These are phyloP conservation scores for Nephrotoma guestfalica DNA, from an alignment of 2,888 invertebrate species.

Conservation along the genomic window DNA sequence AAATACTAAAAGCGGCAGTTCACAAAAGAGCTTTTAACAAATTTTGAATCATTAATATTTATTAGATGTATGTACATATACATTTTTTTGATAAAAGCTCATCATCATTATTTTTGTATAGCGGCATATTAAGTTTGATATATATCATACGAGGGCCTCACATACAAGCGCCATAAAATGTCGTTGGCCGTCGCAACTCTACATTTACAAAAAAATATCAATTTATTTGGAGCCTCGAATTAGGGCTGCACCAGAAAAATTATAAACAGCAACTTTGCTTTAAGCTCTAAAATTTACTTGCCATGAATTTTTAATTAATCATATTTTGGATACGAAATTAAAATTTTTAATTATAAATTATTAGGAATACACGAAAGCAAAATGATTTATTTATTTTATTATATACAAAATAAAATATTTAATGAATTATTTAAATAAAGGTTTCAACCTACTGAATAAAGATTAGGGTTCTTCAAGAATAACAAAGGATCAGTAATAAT, in stretches of 20 bases:
- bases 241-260: not conserved
- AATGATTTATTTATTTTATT: not conserved
- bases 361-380: not conserved
- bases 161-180: not conserved
- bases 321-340: not conserved
- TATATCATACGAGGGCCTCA: not conserved
- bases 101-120: not conserved
- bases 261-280: not conserved
- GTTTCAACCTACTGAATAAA: not conserved
- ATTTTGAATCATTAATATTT: not conserved
- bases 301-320: not conserved
- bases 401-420: not conserved
- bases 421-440: not conserved
- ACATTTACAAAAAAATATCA: not conserved
- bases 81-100: not conserved
- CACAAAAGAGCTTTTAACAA: not conserved
- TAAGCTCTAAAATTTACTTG: not conserved
- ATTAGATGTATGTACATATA: not conserved
- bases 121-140: not conserved
- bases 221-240: not conserved
- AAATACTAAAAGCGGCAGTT: not conserved
- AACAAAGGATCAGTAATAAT: not conserved
- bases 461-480: not conserved
- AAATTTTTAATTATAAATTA: not conserved
- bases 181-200: not conserved